Evolutionary conservation across 2,888 invertebrate genomes (phyloP).

Genomic region (Andrena bucephala): DNA sequence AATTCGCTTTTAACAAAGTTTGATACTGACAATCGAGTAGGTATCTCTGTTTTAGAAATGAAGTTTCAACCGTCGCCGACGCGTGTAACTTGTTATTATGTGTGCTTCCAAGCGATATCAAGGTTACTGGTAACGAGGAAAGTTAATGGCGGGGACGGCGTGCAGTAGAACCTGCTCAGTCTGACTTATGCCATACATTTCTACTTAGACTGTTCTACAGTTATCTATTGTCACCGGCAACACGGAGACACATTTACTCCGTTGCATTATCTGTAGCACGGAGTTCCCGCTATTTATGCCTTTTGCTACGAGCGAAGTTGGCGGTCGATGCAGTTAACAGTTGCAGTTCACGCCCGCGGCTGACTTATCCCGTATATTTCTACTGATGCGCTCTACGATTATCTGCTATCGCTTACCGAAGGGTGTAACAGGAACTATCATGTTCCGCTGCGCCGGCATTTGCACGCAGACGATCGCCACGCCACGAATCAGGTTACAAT

Average conservation of each 20-base stretch:
- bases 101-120: not conserved
- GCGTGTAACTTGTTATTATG: not conserved
- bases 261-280: slow-evolving; percentile 29
- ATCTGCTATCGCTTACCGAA: slow-evolving; percentile 11
- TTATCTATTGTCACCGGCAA: slow-evolving; percentile 48
- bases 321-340: slow-evolving; percentile 49
- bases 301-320: slow-evolving; percentile 44
- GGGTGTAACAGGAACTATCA: slow-evolving; percentile 1
- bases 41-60: not conserved
- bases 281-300: slow-evolving; percentile 52
- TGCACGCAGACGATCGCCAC: not conserved
- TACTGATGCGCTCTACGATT: slow-evolving; percentile 27
- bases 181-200: slow-evolving; percentile 36
- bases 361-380: slow-evolving; percentile 42
- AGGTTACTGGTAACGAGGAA: slow-evolving; percentile 6
- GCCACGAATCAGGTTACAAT: not conserved
- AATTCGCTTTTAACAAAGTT: too few species aligned
- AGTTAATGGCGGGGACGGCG: slow-evolving; percentile 25
- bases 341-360: slow-evolving; percentile 48
- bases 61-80: not conserved
- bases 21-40: too few species aligned
- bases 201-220: slow-evolving; percentile 37
- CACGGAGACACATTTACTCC: slow-evolving; percentile 46
- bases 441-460: not conserved
- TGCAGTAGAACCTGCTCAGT: not conserved